These are phyloP conservation scores for Chromoteleia sp. DNA, from an alignment of 2,888 invertebrate genomes.

Conservation along the genomic window DNA sequence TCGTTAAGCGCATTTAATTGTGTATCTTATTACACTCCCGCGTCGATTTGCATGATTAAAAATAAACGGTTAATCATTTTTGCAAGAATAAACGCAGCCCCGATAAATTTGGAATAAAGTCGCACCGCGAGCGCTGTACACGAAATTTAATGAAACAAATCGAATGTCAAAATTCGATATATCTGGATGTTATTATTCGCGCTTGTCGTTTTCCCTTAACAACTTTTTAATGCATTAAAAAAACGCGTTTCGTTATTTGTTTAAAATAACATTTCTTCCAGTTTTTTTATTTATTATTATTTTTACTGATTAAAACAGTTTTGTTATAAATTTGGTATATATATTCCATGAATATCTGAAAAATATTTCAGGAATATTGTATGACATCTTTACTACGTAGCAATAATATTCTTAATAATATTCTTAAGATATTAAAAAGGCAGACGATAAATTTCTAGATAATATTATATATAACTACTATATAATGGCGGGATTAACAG, in stretches of 20 bases:
- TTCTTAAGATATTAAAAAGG: no score
- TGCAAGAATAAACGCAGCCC: conserved; percentile 20
- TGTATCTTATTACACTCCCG: conserved; percentile 31
- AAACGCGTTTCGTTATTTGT: not conserved
- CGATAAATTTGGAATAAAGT: conserved; percentile 15
- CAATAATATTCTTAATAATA: no score
- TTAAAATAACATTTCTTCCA: no score
- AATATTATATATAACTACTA: no score
- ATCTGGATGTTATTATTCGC: not conserved
- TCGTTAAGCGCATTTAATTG: conserved; percentile 36
- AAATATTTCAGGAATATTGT: no score
- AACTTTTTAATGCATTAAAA: not conserved
- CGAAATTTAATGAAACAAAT: conserved; percentile 30
- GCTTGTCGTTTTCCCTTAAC: not conserved
- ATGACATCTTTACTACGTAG: no score
- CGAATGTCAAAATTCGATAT: conserved; percentile 20
- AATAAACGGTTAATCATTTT: conserved; percentile 52
- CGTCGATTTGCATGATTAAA: conserved; percentile 51
- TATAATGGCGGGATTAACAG: no score
- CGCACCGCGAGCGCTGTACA: not conserved
- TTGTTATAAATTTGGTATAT: no score
- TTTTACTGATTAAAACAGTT: no score
- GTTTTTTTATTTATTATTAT: no score
- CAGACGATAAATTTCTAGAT: no score
- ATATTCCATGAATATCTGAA: no score